Evolutionary conservation across 2,888 invertebrate species (phyloP).

Genomic region (Caenorhabditis virilis): DNA sequence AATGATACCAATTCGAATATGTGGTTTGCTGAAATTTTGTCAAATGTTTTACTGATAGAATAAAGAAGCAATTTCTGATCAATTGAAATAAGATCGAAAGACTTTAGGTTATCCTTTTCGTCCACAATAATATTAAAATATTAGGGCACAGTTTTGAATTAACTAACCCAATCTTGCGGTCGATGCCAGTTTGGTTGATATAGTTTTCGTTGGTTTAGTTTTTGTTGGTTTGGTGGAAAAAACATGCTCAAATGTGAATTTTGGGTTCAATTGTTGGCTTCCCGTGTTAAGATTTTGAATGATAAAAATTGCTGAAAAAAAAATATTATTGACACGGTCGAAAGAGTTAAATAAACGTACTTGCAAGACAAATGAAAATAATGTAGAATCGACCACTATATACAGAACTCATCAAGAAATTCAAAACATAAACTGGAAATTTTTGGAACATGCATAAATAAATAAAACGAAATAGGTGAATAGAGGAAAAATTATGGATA

Average conservation of each 20-base stretch:
- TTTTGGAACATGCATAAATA: too few relatives aligned
- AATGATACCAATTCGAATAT: slow-evolving; percentile 22
- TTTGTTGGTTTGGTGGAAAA: neutral
- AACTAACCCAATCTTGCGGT: slow-evolving; percentile 19
- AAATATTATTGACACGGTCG: neutral
- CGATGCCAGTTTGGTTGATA: slow-evolving; percentile 20
- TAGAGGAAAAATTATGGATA: too few relatives aligned
- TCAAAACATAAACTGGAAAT: too few relatives aligned
- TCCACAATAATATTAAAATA: too few relatives aligned
- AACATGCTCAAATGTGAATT: neutral
- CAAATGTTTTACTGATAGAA: neutral
- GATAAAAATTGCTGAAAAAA: neutral
- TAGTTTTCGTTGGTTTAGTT: neutral
- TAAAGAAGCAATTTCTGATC: too few relatives aligned
- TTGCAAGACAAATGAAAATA: too few relatives aligned
- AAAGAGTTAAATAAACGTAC: neutral
- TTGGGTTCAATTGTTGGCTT: neutral
- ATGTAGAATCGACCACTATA: too few relatives aligned
- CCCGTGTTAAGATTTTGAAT: neutral
- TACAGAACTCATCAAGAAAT: too few relatives aligned
- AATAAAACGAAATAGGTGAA: too few relatives aligned
- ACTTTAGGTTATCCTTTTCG: too few relatives aligned
- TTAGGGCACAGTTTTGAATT: too few relatives aligned
- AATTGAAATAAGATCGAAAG: too few relatives aligned
- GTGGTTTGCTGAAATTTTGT: slow-evolving; percentile 16